Percentiles rank a stretch among this genome's conserved stretches.
Conservation (phyloP, 2,888 invertebrate species). For the Leptinotarsa haldemani region DNA sequence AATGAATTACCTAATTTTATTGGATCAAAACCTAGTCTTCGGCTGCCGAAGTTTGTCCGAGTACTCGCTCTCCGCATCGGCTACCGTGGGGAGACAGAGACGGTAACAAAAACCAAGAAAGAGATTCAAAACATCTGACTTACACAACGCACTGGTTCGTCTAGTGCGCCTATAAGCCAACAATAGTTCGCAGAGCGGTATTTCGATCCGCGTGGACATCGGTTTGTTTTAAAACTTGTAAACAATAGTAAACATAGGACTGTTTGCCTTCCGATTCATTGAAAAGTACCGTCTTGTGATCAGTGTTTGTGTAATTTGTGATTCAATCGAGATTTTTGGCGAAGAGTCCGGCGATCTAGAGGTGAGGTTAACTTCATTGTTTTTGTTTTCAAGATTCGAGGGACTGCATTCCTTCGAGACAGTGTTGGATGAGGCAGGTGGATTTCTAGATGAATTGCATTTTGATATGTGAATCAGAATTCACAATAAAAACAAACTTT, state of each 20-base stretch:
- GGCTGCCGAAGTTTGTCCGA: slow-evolving; percentile 12
- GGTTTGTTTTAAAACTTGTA: slow-evolving; percentile 25
- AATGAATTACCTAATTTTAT: neutral
- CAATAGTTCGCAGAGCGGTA: slow-evolving; percentile 5
- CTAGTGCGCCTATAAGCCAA: neutral
- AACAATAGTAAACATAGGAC: slow-evolving; percentile 20
- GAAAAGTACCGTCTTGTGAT: slow-evolving; percentile 25
- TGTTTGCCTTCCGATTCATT: slow-evolving; percentile 6
- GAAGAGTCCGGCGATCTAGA: neutral
- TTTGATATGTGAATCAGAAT: slow-evolving; percentile 1
- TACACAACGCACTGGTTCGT: slow-evolving; percentile 1
- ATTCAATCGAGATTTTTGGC: neutral
- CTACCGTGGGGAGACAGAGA: slow-evolving; percentile 4
- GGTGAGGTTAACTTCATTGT: slow-evolving; percentile 19
- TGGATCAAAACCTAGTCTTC: neutral
- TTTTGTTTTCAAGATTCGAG: slow-evolving; percentile 22
- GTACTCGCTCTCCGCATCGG: slow-evolving; percentile 1
- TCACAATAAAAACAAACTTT: no score
- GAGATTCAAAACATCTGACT: slow-evolving; percentile 10
- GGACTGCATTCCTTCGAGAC: slow-evolving; percentile 12
- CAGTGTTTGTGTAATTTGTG: slow-evolving; percentile 26
- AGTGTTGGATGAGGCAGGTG: slow-evolving; percentile 26
- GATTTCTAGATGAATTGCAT: neutral
- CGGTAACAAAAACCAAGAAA: slow-evolving; percentile 6
- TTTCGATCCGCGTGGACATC: neutral